Evolutionary conservation across 2,113 vertebrate genomes (phyloP).

Genomic region (Odocoileus hemionus): DNA sequence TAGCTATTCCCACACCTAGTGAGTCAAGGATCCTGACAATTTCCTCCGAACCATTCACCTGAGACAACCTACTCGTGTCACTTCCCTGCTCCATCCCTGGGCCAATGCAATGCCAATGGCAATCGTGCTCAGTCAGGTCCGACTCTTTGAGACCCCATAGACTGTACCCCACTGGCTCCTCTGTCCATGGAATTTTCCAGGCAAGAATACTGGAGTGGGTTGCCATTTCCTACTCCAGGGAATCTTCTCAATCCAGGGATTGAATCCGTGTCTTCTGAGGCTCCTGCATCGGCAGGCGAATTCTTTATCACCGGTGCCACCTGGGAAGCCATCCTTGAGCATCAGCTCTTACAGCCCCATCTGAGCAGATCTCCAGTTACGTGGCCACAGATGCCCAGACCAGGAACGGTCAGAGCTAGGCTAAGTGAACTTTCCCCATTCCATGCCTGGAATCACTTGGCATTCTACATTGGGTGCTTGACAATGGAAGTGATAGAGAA

Average conservation of each 20-base stretch:
- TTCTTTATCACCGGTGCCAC: neutral
- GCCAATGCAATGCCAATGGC: neutral
- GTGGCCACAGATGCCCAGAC: neutral
- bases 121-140: accelerated
- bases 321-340: neutral
- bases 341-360: neutral
- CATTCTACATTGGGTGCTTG: neutral
- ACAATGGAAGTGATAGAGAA: neutral
- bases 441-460: neutral
- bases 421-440: neutral
- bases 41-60: neutral
- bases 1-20: neutral
- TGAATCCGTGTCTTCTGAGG: neutral
- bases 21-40: neutral
- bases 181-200: neutral
- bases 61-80: neutral
- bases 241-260: neutral
- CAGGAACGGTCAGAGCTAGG: neutral
- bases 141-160: accelerated
- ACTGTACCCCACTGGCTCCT: neutral
- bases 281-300: accelerated
- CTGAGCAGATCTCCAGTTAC: neutral
- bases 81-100: neutral
- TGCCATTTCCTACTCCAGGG: neutral
- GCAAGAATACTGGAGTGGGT: neutral